These are phyloP conservation scores for Bovichtus variegatus DNA, from an alignment of 2,797 vertebrate genomes.

Conservation along the genomic window DNA sequence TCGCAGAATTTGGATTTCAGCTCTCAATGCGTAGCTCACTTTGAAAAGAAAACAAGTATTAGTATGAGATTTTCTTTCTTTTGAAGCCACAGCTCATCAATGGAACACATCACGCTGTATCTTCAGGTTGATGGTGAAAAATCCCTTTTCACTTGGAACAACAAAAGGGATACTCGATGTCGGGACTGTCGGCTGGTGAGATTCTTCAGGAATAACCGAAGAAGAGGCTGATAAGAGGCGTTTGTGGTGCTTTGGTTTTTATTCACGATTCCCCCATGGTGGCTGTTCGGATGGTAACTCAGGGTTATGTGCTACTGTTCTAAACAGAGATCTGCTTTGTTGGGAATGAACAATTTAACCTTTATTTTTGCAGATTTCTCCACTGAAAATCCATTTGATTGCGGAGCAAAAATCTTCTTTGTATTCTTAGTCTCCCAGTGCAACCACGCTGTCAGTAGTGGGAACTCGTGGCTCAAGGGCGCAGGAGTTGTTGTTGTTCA, in stretches of 20 bases:
- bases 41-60: too few species aligned
- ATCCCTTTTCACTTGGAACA: slow-evolving; percentile 56
- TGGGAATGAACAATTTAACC: slow-evolving; percentile 3
- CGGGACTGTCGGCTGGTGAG: slow-evolving; percentile 13
- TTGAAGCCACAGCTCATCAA: slow-evolving; percentile 51
- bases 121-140: slow-evolving; percentile 40
- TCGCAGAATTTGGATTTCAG: slow-evolving; percentile 49
- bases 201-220: slow-evolving; percentile 25
- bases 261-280: neutral
- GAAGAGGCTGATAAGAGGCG: slow-evolving; percentile 4
- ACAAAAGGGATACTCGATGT: slow-evolving; percentile 43
- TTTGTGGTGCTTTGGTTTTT: neutral
- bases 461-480: slow-evolving; percentile 45
- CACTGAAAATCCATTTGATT: neutral
- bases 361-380: slow-evolving; percentile 8
- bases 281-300: neutral
- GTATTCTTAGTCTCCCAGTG: neutral
- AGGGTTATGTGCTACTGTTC: neutral
- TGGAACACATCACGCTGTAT: slow-evolving; percentile 39
- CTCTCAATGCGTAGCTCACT: neutral
- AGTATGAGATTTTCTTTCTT: slow-evolving; percentile 45
- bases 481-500: slow-evolving; percentile 17
- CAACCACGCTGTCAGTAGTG: neutral
- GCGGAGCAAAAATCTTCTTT: neutral
- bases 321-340: neutral